Conservation (phyloP, 2,888 invertebrate species). For the Agriotes lineatus region DNA sequence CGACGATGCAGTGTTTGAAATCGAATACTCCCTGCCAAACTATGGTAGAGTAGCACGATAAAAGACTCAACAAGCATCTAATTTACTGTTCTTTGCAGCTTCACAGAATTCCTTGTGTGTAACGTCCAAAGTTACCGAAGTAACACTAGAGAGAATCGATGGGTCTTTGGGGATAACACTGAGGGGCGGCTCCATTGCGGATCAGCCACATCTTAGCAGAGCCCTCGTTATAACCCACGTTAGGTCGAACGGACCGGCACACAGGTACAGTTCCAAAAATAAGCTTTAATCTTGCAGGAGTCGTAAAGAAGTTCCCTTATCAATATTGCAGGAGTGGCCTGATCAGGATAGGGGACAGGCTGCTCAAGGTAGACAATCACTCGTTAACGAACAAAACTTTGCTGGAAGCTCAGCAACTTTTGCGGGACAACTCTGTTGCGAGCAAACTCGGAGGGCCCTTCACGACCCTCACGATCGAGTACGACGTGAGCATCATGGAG, state of each 20-base stretch:
- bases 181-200: conserved; percentile 81
- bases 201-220: conserved; percentile 73
- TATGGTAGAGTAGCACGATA: conserved; percentile 72
- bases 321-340: conserved; percentile 79
- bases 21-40: conserved; percentile 86
- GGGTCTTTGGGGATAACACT: conserved; percentile 92
- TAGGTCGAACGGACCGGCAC: conserved; percentile 89
- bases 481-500: conserved; percentile 91
- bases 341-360: conserved; percentile 90
- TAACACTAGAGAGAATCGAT: conserved; percentile 82
- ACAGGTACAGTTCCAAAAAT: conserved; percentile 68
- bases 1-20: conserved; percentile 82
- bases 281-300: no score
- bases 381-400: conserved; percentile 82
- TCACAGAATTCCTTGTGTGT: conserved; percentile 82
- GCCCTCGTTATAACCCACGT: conserved; percentile 92
- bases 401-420: conserved; percentile 85
- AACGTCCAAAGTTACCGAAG: conserved; percentile 82
- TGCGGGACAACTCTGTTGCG: no score
- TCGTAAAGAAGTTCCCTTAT: background rate
- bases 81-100: conserved; percentile 61
- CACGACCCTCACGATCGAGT: conserved; percentile 89
- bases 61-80: background rate
- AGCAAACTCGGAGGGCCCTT: conserved; percentile 74
- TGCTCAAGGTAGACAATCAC: conserved; percentile 85